Evolutionary conservation across 2,888 invertebrate genomes (phyloP).

Genomic region (Ornithoptera priamus): DNA sequence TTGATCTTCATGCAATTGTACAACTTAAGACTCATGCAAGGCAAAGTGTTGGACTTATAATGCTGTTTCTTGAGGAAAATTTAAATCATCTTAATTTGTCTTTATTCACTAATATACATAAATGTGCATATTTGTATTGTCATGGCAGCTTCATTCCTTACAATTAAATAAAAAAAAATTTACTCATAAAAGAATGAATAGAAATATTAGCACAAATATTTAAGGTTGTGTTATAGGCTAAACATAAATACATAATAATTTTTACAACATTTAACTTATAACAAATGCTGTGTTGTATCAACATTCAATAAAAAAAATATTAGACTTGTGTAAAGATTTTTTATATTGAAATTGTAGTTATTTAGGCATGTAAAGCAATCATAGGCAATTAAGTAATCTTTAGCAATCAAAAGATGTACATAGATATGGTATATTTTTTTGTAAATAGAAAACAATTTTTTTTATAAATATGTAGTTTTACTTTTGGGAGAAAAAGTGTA

Average conservation of each 20-base stretch:
- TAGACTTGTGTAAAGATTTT: conserved; percentile 12
- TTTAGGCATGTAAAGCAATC: background rate
- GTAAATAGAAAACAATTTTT: background rate
- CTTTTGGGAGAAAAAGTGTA: background rate
- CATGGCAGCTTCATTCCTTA: conserved; percentile 17
- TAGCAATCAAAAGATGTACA: conserved; percentile 3
- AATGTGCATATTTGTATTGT: background rate
- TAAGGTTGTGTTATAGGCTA: conserved; percentile 29
- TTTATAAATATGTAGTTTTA: conserved; percentile 1
- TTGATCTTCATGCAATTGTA: background rate
- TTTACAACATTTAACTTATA: conserved; percentile 6
- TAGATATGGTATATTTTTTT: background rate
- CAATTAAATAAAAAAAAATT: background rate
- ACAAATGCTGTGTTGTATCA: conserved; percentile 23
- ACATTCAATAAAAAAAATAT: conserved; percentile 4
- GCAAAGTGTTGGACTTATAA: background rate
- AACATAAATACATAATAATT: conserved; percentile 6
- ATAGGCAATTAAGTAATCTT: background rate
- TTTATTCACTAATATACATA: background rate
- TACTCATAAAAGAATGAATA: conserved; percentile 1
- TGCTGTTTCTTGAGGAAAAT: background rate
- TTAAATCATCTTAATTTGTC: background rate
- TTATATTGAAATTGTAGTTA: background rate
- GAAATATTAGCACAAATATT: conserved; percentile 9
- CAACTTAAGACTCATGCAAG: background rate